Evolutionary conservation across 92 coral and sea anemone genomes (phyloP).

Genomic region (Epizoanthus rinbou): DNA sequence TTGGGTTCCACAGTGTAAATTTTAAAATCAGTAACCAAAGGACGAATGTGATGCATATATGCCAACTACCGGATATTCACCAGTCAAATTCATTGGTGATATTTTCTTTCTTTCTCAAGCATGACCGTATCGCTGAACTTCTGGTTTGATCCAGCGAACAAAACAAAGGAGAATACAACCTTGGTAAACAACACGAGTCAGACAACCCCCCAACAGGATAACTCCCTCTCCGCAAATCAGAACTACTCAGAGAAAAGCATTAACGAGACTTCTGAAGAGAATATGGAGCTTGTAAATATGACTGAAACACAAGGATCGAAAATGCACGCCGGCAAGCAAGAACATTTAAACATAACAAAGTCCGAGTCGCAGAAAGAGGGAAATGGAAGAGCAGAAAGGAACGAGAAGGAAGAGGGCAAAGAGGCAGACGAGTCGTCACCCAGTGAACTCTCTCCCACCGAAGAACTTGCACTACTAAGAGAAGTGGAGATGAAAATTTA

Average conservation of each 20-base stretch:
- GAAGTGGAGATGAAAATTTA: slow-evolving; percentile 64
- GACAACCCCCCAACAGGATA: neutral
- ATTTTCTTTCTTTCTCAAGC: slow-evolving; percentile 45
- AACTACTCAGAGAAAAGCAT: neutral
- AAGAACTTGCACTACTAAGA: slow-evolving; percentile 64
- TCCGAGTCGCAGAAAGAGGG: neutral
- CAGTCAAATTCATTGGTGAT: neutral
- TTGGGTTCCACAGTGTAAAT: too few relatives aligned
- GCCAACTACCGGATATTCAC: too few relatives aligned
- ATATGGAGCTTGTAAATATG: neutral
- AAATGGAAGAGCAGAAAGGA: neutral
- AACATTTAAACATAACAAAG: too few relatives aligned
- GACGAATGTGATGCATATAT: too few relatives aligned
- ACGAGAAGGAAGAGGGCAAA: neutral
- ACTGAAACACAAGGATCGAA: neutral
- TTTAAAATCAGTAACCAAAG: too few relatives aligned
- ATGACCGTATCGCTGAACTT: slow-evolving; percentile 93
- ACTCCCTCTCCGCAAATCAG: neutral
- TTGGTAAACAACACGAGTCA: neutral
- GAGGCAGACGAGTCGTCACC: slow-evolving; percentile 20
- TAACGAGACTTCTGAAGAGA: neutral
- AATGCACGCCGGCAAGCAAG: neutral
- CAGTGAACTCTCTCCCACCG: slow-evolving; percentile 49
- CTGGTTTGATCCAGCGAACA: slow-evolving; percentile 85
- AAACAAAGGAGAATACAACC: slow-evolving; percentile 7